Base-by-base conservation (phyloP, 30 jellyfish, hydroid and myxozoan genomes). In the Pseudorhiza aurosa region DNA sequence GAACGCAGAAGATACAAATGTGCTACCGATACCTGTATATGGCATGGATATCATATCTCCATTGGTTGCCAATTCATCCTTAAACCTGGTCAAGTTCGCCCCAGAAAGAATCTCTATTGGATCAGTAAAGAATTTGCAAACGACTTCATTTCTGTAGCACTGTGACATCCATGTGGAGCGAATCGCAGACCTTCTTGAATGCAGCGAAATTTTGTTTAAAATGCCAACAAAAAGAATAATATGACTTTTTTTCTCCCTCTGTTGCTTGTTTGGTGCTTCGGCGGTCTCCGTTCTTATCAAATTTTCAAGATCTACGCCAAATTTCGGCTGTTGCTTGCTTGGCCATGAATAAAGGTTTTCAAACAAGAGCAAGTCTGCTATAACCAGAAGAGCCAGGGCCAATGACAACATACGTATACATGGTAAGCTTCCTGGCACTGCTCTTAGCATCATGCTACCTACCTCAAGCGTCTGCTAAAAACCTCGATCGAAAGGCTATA, bases 41-140 rank as follows among this genome's bases (percentile, higher is more conserved):
- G 98, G 98, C 96, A 85, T 92, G 58, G 68, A 80, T 2, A 86
- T 39, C 60, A 92, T 64, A 67, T 92, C 98, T 6, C 72, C 50
- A 68, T 85, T 28, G 9, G 42, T 46, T 8, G 32, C 43, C 5
- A 3, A 25, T 63, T 92, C 98, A 2, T 58, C 68, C 40, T 37
- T 49, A 17, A 68, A 43, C 45, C 62, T 77, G 19, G 58, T 27
- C 17, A 31, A 33, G 19, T 62, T 72, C 0, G 1, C 81, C 45
- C 46, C 46, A 17, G 85, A 28, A 31, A 62, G 59, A 39, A 70
- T 77, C 2, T 92, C 88, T 2, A 70, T 9, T 9, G 75, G 22
- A 47, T 92, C 98, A 6, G 96, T 85, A 67, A 92, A 92, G 70
- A 92, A 92, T 43, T 50, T 58, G 62, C 98, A 92, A 0, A 8